Conservation (phyloP, 2,113 vertebrate species). For the Malurus alboscapulatus region DNA sequence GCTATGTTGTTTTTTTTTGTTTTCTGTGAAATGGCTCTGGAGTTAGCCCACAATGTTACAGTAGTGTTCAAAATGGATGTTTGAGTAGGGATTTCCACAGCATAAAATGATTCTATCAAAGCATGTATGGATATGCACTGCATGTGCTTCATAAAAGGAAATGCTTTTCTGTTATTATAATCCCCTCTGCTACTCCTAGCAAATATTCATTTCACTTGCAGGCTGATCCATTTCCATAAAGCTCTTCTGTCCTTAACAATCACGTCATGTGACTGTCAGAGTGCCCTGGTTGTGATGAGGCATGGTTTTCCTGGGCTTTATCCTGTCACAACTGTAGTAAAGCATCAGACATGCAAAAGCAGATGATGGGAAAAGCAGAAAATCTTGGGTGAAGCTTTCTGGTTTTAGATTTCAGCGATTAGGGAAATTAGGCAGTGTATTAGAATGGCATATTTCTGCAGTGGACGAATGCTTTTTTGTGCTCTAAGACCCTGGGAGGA, state of each 20-base stretch:
- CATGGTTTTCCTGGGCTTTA: conserved; percentile 26
- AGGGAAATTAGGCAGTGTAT: not conserved
- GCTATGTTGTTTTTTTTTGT: not conserved
- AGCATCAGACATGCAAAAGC: not conserved
- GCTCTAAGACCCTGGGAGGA: not conserved
- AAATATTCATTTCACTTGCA: conserved; percentile 27
- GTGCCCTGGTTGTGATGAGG: not conserved
- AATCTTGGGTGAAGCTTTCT: not conserved
- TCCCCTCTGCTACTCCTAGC: conserved; percentile 11
- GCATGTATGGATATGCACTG: not conserved
- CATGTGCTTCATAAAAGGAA: conserved; percentile 16
- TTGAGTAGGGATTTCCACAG: conserved; percentile 24
- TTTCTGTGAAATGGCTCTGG: not conserved
- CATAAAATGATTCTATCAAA: conserved; percentile 30
- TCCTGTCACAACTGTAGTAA: not conserved
- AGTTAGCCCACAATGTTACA: not conserved
- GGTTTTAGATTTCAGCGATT: not conserved
- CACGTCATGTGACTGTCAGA: not conserved
- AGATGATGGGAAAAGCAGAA: conserved; percentile 11
- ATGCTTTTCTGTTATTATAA: conserved; percentile 11
- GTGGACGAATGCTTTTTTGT: not conserved
- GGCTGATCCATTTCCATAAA: conserved; percentile 37
- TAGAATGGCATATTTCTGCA: not conserved
- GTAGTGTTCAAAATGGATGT: conserved; percentile 1
- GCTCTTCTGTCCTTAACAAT: conserved; percentile 29